Percentiles rank a stretch among this genome's conserved stretches.
Conservation (phyloP, 2,113 vertebrate genomes). For the Cnemophilus loriae region DNA sequence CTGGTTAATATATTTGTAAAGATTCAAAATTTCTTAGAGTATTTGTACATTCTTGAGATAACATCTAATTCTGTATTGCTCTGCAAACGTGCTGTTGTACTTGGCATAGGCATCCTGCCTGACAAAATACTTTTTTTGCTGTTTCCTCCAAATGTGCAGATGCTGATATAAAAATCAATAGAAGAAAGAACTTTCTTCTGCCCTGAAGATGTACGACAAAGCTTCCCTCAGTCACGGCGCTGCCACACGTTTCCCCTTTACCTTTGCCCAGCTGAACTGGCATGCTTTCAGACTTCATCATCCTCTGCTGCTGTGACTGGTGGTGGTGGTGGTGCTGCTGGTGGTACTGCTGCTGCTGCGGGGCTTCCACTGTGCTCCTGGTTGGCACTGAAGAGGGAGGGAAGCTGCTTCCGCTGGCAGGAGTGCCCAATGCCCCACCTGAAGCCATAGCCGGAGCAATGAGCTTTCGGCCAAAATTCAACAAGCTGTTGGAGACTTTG, state of each 20-base stretch:
- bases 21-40: background rate
- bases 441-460: conserved; percentile 85
- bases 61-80: background rate
- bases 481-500: conserved; percentile 94
- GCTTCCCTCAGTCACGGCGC: accelerated
- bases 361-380: conserved; percentile 28
- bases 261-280: conserved; percentile 94
- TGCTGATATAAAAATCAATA: background rate
- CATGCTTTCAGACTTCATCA: conserved; percentile 98
- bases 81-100: background rate
- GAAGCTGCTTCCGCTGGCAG: conserved; percentile 27
- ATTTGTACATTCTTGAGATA: background rate
- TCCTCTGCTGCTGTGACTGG: conserved; percentile 73
- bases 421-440: conserved; percentile 57
- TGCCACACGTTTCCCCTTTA: conserved; percentile 17
- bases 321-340: conserved; percentile 35
- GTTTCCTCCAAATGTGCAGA: background rate
- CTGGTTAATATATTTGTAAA: background rate
- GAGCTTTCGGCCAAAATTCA: conserved; percentile 93
- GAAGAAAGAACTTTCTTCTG: background rate
- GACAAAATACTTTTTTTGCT: background rate
- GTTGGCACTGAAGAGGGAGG: conserved; percentile 1
- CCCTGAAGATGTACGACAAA: accelerated
- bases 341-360: conserved; percentile 57
- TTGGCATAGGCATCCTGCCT: background rate